A percentile compares a stretch with the other conserved stretches of the same genome.
Conservation (phyloP, 2,113 vertebrate genomes). For the Camelus dromedarius region DNA sequence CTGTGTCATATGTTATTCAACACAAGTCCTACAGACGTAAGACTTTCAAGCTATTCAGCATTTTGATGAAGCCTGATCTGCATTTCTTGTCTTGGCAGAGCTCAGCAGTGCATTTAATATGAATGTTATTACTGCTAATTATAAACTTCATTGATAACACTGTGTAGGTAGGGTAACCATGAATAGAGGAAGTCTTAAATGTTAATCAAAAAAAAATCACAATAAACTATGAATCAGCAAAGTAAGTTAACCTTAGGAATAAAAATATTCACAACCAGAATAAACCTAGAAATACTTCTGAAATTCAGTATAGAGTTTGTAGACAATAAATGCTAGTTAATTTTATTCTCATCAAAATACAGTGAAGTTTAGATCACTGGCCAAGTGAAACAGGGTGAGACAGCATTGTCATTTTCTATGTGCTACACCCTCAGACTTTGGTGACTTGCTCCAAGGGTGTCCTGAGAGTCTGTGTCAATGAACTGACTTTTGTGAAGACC, state of each 20-base stretch:
- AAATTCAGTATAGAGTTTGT: not conserved
- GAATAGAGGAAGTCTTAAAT: not conserved
- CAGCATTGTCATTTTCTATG: not conserved
- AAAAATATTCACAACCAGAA: conserved; percentile 9
- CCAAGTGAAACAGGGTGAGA: not conserved
- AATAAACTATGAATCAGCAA: not conserved
- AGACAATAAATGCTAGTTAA: not conserved
- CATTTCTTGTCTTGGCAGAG: conserved; percentile 29
- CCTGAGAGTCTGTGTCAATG: not conserved
- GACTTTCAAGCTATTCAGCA: conserved; percentile 10
- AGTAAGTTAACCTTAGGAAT: not conserved
- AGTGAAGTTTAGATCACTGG: not conserved
- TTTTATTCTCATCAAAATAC: not conserved
- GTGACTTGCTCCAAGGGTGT: not conserved
- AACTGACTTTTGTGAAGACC: not conserved
- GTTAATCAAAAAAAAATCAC: conserved; percentile 35
- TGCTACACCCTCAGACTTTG: too few species aligned
- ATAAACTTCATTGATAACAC: not conserved
- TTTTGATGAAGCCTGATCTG: not conserved
- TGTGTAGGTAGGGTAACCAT: not conserved
- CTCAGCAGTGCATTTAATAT: conserved; percentile 13
- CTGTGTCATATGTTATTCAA: not conserved
- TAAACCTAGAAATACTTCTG: not conserved
- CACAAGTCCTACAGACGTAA: not conserved
- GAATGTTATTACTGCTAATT: conserved; percentile 37